These are phyloP conservation scores for Crocuta crocuta DNA, from an alignment of 2,113 vertebrate species.

Conservation along the genomic window DNA sequence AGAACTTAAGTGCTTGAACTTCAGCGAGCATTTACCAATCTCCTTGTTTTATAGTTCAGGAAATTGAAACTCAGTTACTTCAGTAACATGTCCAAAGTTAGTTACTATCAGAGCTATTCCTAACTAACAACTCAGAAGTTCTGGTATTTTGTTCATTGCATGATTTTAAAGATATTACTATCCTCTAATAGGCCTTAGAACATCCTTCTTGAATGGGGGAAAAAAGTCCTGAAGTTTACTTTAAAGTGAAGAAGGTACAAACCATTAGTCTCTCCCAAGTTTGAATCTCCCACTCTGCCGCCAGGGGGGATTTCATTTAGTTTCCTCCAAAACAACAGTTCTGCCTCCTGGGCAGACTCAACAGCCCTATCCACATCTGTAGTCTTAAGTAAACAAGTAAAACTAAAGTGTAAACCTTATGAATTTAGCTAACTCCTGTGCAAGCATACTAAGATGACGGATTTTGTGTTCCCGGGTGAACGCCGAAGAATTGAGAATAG, in stretches of 20 bases:
- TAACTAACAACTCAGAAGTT: background rate
- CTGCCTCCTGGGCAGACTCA: slow-evolving; percentile 34
- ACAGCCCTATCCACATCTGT: background rate
- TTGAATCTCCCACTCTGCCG: background rate
- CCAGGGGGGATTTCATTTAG: background rate
- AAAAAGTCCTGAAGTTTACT: background rate
- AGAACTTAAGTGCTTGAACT: background rate
- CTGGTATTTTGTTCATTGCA: slow-evolving; percentile 18
- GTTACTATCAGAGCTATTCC: background rate
- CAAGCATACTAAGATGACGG: slow-evolving; percentile 55
- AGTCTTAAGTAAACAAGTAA: slow-evolving; percentile 40
- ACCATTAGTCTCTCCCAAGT: slow-evolving; percentile 9
- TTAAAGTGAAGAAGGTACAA: slow-evolving; percentile 35
- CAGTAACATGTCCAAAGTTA: background rate
- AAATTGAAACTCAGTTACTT: slow-evolving; percentile 21
- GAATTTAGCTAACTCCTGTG: slow-evolving; percentile 67
- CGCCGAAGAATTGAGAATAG: slow-evolving; percentile 48
- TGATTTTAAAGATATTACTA: slow-evolving; percentile 23
- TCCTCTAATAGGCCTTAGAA: background rate
- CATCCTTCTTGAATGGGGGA: background rate
- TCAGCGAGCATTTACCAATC: background rate
- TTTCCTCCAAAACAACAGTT: slow-evolving; percentile 32
- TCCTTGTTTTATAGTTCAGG: background rate
- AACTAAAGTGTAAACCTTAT: slow-evolving; percentile 25
- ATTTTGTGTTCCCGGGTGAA: background rate